Conservation (phyloP, 37 sponge, comb jelly and placozoan genomes). For the Eunapius fragilis region DNA sequence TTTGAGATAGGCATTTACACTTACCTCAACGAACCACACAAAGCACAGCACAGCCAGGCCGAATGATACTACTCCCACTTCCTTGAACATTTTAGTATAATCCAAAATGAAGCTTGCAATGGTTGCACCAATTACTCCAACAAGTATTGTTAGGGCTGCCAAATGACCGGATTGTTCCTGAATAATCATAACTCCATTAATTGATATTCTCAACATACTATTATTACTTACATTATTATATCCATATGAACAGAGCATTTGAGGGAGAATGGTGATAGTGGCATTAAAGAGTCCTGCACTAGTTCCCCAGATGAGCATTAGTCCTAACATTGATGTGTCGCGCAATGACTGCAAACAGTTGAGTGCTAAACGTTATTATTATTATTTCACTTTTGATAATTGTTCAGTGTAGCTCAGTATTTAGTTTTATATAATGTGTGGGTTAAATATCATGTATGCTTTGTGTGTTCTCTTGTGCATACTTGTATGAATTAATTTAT, state of each 20-base stretch:
- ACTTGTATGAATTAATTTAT: too few relatives aligned
- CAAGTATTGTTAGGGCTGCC: constrained; percentile 72
- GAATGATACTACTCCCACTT: constrained; percentile 45
- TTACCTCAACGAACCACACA: constrained; percentile 44
- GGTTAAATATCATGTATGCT: too few relatives aligned
- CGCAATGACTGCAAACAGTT: constrained; percentile 8
- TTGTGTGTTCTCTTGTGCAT: too few relatives aligned
- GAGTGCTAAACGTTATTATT: too few relatives aligned
- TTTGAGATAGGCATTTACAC: background rate
- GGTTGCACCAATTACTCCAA: constrained; percentile 70
- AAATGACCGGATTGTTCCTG: constrained; percentile 72
- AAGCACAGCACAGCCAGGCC: constrained; percentile 43
- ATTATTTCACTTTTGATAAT: too few relatives aligned
- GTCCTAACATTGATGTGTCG: constrained; percentile 30
- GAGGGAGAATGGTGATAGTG: constrained; percentile 48
- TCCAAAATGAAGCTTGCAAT: constrained; percentile 69
- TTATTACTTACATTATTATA: constrained; percentile 50
- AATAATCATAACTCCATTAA: background rate
- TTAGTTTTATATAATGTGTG: too few relatives aligned
- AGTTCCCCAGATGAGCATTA: constrained; percentile 34
- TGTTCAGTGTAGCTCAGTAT: too few relatives aligned
- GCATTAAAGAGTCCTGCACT: constrained; percentile 48
- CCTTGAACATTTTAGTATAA: constrained; percentile 71
- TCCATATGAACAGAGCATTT: constrained; percentile 84
- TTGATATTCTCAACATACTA: background rate